Evolutionary conservation across 2,888 invertebrate genomes (phyloP), one percentile per base, ranked within the genome.

Genomic region (Sphecodes monilicornis): DNA sequence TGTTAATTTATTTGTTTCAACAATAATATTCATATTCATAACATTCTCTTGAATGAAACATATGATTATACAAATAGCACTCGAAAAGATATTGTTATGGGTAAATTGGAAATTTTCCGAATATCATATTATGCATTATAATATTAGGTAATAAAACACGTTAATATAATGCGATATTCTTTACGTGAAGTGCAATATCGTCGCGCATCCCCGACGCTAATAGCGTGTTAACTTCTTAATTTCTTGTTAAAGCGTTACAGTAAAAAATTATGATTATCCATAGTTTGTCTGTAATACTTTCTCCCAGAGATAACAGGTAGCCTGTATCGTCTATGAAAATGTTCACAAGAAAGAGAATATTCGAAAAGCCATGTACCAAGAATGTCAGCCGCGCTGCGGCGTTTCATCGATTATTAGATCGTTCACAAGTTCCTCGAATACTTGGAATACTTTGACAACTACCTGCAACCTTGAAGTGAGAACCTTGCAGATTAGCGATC

Each of bases 381-480:
- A 41, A 41, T 64, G 70, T 64, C 11, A 78, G 64, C 76, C 54
- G 68, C 69, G 29, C 57, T 18, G 64, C 13, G 36, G n/a, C 54
- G 64, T 71, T 26, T 22, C 78, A 66, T 80, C 64, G 80, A 54
- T 71, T 50, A 39, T 64, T 46, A 41, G 41, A 80, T 64, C 71
- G 39, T 80, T 77, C 50, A 39, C 41, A 71, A 71, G 64, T 80
- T 80, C 78, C 64, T 50, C 6, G 50, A 41, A 32, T 22, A 50
- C 71, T 64, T 50, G 29, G 41, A 50, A 80, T 71, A 78, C 43
- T 76, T 76, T 46, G 41, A 36, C 68, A 43, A 79, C 76, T 43
- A 43, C 36, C 43, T 43, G 16, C 29, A 50, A 29, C 18, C 18
- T 39, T 18, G 76, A 66, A 29, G 43, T 11, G 16, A 18, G 13